phyloP scores from a whole-genome alignment of 2,888 invertebrate genomes.

The Ephialtes manifestator region DNA sequence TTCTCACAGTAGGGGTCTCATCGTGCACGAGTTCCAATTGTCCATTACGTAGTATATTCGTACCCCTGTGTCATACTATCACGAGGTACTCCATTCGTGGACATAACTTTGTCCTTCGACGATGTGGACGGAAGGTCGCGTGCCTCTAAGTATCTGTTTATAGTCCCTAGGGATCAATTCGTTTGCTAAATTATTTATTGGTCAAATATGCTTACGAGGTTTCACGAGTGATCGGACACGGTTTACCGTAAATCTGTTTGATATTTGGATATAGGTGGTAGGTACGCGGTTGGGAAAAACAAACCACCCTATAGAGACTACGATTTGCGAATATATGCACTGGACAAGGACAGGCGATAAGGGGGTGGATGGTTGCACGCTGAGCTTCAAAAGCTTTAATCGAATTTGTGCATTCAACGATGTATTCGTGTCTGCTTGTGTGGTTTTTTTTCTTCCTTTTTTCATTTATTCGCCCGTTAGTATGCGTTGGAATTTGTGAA shows the following conservation, averaged over 20 bases:
- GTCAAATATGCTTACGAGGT: slow-evolving; percentile 83
- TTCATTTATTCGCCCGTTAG: slow-evolving; percentile 3
- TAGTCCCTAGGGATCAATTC: slow-evolving; percentile 86
- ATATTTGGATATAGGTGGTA: slow-evolving; percentile 72
- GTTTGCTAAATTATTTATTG: slow-evolving; percentile 86
- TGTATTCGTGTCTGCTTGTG: slow-evolving; percentile 1
- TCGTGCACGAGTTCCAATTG: slow-evolving; percentile 72
- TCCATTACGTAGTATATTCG: slow-evolving; percentile 63
- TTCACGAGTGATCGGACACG: slow-evolving; percentile 77
- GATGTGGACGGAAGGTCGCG: slow-evolving; percentile 75
- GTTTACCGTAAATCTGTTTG: slow-evolving; percentile 81
- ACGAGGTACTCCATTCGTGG: not conserved
- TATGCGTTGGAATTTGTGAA: slow-evolving; percentile 32
- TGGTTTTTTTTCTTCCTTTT: slow-evolving; percentile 1
- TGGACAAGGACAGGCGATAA: not conserved
- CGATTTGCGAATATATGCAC: slow-evolving; percentile 19
- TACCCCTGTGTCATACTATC: not conserved
- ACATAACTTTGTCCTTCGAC: slow-evolving; percentile 46
- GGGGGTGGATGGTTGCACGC: not conserved
- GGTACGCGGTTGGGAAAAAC: slow-evolving; percentile 82
- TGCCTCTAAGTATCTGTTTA: slow-evolving; percentile 86
- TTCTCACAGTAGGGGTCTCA: slow-evolving; percentile 85
- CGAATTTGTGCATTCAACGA: slow-evolving; percentile 45
- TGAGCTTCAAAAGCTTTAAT: slow-evolving; percentile 58
- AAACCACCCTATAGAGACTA: slow-evolving; percentile 73